Conservation (phyloP, 2,888 invertebrate genomes). For the Pteria penguin region DNA sequence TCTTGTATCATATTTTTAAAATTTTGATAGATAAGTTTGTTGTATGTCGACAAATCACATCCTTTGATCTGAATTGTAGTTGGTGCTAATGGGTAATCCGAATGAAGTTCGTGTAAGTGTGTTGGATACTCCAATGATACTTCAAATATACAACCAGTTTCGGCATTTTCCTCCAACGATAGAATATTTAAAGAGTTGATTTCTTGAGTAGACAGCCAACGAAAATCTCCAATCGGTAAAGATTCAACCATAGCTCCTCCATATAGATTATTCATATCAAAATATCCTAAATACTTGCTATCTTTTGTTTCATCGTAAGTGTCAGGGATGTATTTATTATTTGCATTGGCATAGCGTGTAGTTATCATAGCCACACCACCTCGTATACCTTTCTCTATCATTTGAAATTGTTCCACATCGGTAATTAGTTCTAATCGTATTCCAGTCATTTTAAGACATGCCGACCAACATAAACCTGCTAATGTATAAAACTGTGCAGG, state of each 20-base stretch:
- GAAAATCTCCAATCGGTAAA: constrained; percentile 62
- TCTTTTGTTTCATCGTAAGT: constrained; percentile 2
- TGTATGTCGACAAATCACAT: constrained; percentile 31
- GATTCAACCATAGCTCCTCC: constrained; percentile 56
- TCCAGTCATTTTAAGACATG: no score
- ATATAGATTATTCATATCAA: constrained; percentile 39
- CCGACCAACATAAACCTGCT: constrained; percentile 72
- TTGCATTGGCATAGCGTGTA: constrained; percentile 57
- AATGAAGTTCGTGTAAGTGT: no score
- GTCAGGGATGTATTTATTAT: no score
- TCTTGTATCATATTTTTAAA: no score
- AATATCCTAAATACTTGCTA: constrained; percentile 11
- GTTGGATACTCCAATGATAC: no score
- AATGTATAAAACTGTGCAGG: constrained; percentile 64
- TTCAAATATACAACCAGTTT: constrained; percentile 76
- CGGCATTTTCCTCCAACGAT: not conserved
- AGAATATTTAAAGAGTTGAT: no score
- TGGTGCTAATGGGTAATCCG: constrained; percentile 70
- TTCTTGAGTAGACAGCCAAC: constrained; percentile 34
- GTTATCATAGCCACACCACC: constrained; percentile 54
- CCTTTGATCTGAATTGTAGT: constrained; percentile 45
- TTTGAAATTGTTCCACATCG: constrained; percentile 53
- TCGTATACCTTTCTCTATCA: constrained; percentile 49
- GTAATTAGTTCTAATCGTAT: no score
- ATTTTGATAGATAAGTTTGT: no score